A percentile compares a stretch with the other conserved stretches of the same genome.
phyloP scores from a whole-genome alignment of 2,113 vertebrate species.

The human (Homo sapiens) region GRCh38 chr20:59415001-59415500 shows the following conservation, averaged over 20 bases:
- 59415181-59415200: not conserved
- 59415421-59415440: fast-evolving
- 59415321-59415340: no score
- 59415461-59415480: fast-evolving
- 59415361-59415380: not conserved
- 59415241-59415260: not conserved
- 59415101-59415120: no score
- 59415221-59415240: fast-evolving
- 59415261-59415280: fast-evolving
- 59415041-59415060: not conserved
- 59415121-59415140: not conserved
- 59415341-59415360: not conserved
- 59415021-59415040: not conserved
- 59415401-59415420: fast-evolving
- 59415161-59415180: not conserved
- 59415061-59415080: not conserved
- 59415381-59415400: not conserved
- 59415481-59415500: not conserved
- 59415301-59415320: not conserved
- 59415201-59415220: not conserved
- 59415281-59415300: fast-evolving
- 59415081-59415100: no score
- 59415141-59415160: not conserved
- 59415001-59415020: not conserved
- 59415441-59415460: not conserved